Percentiles rank a stretch among this genome's conserved stretches.
These are phyloP conservation scores for Sinentomon sp. DNA, from an alignment of 2,888 invertebrate genomes.

Conservation along the genomic window DNA sequence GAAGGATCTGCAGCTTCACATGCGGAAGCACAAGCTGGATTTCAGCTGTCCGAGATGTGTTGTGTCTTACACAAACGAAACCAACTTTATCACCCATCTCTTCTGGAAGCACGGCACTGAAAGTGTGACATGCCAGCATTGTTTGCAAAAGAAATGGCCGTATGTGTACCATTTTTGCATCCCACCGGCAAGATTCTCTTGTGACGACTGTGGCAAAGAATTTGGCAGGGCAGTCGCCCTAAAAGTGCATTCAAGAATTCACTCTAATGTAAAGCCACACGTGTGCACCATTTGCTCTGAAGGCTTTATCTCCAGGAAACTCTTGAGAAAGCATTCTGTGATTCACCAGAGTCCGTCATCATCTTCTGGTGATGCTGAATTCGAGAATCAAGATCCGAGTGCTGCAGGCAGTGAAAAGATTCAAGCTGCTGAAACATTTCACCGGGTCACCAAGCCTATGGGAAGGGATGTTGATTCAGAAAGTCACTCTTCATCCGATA, in stretches of 20 bases:
- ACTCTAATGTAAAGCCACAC: slow-evolving; percentile 39
- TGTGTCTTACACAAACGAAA: slow-evolving; percentile 60
- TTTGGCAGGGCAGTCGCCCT: slow-evolving; percentile 47
- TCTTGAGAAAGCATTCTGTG: slow-evolving; percentile 39
- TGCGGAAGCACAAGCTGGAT: slow-evolving; percentile 68
- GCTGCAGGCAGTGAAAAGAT: too few species aligned
- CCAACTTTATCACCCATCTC: slow-evolving; percentile 61
- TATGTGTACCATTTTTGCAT: slow-evolving; percentile 73
- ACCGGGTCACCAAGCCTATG: too few species aligned
- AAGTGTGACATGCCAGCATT: slow-evolving; percentile 53
- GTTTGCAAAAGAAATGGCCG: slow-evolving; percentile 70
- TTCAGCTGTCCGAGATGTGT: slow-evolving; percentile 67
- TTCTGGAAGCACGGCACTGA: slow-evolving; percentile 84
- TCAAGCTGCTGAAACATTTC: too few species aligned
- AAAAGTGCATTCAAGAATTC: slow-evolving; percentile 57
- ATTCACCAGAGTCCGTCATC: too few species aligned
- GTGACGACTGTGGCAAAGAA: slow-evolving; percentile 48
- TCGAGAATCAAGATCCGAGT: too few species aligned
- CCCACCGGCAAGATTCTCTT: slow-evolving; percentile 44
- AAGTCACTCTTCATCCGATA: too few species aligned
- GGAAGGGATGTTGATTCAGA: too few species aligned
- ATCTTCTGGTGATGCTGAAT: too few species aligned
- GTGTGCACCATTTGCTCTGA: slow-evolving; percentile 43
- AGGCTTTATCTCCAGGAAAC: slow-evolving; percentile 50
- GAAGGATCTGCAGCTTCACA: slow-evolving; percentile 50